Evolutionary conservation across 2,888 invertebrate genomes (phyloP), one percentile per base, ranked within the genome.

Genomic region (Amphipyra berbera): DNA sequence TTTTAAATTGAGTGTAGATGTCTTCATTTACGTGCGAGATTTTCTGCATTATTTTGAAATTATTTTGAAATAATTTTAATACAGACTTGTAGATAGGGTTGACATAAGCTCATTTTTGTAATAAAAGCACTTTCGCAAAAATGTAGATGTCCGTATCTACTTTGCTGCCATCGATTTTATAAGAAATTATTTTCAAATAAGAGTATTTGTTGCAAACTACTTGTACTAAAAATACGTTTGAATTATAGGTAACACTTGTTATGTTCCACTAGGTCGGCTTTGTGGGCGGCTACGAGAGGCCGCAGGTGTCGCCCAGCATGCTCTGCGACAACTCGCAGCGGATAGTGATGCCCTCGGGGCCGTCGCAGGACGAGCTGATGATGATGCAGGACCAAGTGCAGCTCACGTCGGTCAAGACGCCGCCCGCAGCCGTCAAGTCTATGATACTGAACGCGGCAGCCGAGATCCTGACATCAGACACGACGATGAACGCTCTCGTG

Each of bases 391-490:
- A 92, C 61, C 87, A 87, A 72, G 93, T 92, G 47, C 88, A 86
- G 69, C 63, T 89, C 13, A 86, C 91, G 30, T 91, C 94, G 9
- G 95, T 95, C 62, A 95, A 93, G 82, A 95, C 95, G 46, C 95
- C 96, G 46, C 95, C 96, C 1, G 95, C 96, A 33, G 96, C 96
- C 33, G 96, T 96, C 76, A 97, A 97, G 74, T 96, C 96, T n/a
- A 97, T 97, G 95, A 95, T 97, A 46, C 93, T 97, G 56, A 97
- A 96, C 84, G 97, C 97, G 6, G 96, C 97, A 0, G 97, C 96
- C 0, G 97, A 97, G 89, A 96, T 96, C 76, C 94, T 97, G 12
- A 96, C 96, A 48, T 96, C 96, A 0, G 93, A 96, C 91, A 91
- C 95, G 55, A 95, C 96, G 40, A 96, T 96, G 94, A 95, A 95